Evolutionary conservation across 2,888 invertebrate genomes (phyloP), one percentile per base, ranked within the genome.

Genomic region (Meloe dianella): DNA sequence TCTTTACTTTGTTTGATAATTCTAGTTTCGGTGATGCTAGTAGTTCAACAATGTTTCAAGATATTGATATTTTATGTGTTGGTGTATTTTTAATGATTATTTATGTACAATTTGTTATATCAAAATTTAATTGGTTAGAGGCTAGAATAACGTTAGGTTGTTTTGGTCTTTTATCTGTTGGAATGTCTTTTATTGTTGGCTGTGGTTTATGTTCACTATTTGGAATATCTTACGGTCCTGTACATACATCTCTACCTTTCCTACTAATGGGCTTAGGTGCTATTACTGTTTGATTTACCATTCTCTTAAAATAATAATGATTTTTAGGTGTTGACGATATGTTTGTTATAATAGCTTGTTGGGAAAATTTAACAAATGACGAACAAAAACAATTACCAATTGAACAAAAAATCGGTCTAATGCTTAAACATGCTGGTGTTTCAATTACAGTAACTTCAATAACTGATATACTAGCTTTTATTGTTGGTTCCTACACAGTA

Each of bases 381-480:
- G 85, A 87, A 70, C 84, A 85, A 73, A 82, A 84, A 58, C 82
- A 85, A 64, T 85, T 87, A 73, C 85, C 88, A 71, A 78, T 91
- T 32, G 86, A 88, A n/a, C 87, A 90, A 74, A 87, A 87, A 82
- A 85, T 93, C 62, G 93, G 90, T 0, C 80, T 89, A 51, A 90
- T 91, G 86, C 80, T 94, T 62, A 89, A 91, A 80, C 92, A 93
- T 79, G 93, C 93, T 6, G 94, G 94, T 2, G 91, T 93, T 0
- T 93, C 94, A 0, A 93, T 95, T 71, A 92, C 91, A 1, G 90
- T 94, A 24, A 94, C 94, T 6, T 93, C 94, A 0, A 86, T 94
- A 71, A 94, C 94, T 0, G 94, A 94, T 81, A 90, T 93, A 60
- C 88, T 92, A 30, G 94, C 94, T 41, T 90, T 94, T 77, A 84